Conservation (phyloP, 2,888 invertebrate genomes). For the Aricia artaxerxes region DNA sequence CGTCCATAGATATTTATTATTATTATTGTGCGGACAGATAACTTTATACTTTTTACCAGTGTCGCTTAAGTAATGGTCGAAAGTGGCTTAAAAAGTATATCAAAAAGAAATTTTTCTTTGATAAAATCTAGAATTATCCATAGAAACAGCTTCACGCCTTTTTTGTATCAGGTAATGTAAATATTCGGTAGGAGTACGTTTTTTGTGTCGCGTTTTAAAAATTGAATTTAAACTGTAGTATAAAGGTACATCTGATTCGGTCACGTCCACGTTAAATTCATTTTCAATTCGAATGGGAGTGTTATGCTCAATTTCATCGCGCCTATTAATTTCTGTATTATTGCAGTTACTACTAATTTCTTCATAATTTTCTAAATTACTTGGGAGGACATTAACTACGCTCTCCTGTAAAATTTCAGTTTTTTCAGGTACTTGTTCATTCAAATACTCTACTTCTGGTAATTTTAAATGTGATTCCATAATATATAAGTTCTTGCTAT, state of each 20-base stretch:
- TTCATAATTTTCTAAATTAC: not conserved
- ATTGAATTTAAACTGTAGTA: constrained; percentile 16
- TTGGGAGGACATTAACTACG: not conserved
- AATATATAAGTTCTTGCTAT: constrained; percentile 30
- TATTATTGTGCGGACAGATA: too few species aligned
- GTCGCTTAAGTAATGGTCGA: too few species aligned
- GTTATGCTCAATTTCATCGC: not conserved
- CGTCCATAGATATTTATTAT: too few species aligned
- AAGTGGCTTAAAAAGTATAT: not conserved
- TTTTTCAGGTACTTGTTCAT: not conserved
- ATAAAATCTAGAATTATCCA: constrained; percentile 47
- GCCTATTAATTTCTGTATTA: not conserved
- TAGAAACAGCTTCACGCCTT: constrained; percentile 74
- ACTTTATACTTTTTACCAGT: too few species aligned
- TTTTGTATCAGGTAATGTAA: constrained; percentile 79
- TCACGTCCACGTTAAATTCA: not conserved
- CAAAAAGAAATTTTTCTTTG: constrained; percentile 27
- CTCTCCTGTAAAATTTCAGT: not conserved
- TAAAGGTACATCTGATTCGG: not conserved
- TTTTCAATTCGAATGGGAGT: not conserved
- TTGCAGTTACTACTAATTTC: not conserved
- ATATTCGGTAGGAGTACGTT: constrained; percentile 76
- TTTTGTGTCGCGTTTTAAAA: not conserved
- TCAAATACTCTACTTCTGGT: not conserved
- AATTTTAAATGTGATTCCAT: not conserved